These are phyloP conservation scores for Antidorcas marsupialis DNA, from an alignment of 2,113 vertebrate species.

Conservation along the genomic window DNA sequence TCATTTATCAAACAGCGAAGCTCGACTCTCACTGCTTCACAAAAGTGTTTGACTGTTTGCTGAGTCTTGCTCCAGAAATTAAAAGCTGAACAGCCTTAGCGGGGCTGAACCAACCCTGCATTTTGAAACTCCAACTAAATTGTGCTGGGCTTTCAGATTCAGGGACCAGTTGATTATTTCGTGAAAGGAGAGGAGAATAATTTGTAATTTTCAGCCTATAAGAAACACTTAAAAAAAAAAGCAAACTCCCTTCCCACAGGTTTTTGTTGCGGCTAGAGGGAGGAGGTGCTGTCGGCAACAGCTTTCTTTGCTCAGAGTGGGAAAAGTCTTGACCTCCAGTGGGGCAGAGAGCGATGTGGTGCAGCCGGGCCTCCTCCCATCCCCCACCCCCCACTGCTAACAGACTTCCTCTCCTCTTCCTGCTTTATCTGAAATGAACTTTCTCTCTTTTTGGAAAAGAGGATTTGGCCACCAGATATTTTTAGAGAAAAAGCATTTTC, in stretches of 20 bases:
- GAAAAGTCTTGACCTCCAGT: constrained; percentile 53
- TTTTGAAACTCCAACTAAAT: constrained; percentile 62
- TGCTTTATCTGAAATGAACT: background rate
- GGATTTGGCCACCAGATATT: background rate
- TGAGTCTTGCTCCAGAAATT: constrained; percentile 94
- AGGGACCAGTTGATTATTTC: constrained; percentile 31
- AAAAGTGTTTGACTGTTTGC: constrained; percentile 95
- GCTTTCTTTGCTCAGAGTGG: constrained; percentile 55
- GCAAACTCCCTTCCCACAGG: constrained; percentile 21
- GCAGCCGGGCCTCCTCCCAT: rapidly evolving
- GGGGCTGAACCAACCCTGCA: constrained; percentile 50
- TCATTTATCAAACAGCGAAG: constrained; percentile 99
- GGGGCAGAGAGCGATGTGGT: background rate
- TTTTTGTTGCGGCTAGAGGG: background rate
- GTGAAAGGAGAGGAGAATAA: constrained; percentile 23
- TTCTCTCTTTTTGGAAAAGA: background rate
- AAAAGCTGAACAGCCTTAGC: constrained; percentile 80
- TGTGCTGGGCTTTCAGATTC: constrained; percentile 66
- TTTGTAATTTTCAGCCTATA: constrained; percentile 47
- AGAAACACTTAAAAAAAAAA: constrained; percentile 39
- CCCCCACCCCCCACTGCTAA: background rate
- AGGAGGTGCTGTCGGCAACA: background rate
- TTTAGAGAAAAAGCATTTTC: constrained; percentile 12
- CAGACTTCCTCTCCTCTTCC: background rate
- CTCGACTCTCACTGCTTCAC: constrained; percentile 96